Evolutionary conservation across 2,113 vertebrate genomes (phyloP).

Genomic region (Elephantulus edwardii): DNA sequence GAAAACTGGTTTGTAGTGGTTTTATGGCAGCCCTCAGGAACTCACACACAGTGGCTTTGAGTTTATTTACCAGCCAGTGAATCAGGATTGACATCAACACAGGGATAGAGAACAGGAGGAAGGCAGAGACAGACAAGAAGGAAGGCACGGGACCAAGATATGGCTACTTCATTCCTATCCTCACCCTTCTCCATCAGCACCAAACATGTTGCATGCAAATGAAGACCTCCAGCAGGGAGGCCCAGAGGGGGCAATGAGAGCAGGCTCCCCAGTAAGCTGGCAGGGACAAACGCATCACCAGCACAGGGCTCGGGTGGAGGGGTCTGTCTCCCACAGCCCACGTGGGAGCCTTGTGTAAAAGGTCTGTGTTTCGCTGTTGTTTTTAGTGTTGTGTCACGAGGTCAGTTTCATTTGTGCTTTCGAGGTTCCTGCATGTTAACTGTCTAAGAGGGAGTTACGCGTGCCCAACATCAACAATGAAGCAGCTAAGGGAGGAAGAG

Average conservation of each 20-base stretch:
- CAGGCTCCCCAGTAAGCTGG: neutral
- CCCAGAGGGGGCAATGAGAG: neutral
- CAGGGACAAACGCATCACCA: neutral
- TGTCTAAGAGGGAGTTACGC: neutral
- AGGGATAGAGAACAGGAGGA: neutral
- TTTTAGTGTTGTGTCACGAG: neutral
- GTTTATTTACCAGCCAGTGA: neutral
- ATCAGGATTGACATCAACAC: neutral
- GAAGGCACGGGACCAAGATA: too few relatives aligned
- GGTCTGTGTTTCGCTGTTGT: neutral
- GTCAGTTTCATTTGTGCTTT: neutral
- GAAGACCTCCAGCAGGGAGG: neutral
- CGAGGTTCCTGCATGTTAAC: neutral
- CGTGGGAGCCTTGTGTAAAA: neutral
- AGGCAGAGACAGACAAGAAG: neutral
- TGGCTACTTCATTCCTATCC: neutral
- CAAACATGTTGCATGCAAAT: neutral
- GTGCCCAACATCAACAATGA: slow-evolving; percentile 2
- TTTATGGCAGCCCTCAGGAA: neutral
- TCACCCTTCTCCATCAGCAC: neutral
- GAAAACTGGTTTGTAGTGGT: neutral
- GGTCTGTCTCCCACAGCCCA: neutral
- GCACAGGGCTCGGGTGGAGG: neutral
- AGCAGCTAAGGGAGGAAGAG: neutral
- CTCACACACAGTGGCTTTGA: neutral